A percentile compares a stretch with the other conserved stretches of the same genome.
These are phyloP conservation scores for Pharmacophagus antenor DNA, from an alignment of 2,888 invertebrate species.

Conservation along the genomic window DNA sequence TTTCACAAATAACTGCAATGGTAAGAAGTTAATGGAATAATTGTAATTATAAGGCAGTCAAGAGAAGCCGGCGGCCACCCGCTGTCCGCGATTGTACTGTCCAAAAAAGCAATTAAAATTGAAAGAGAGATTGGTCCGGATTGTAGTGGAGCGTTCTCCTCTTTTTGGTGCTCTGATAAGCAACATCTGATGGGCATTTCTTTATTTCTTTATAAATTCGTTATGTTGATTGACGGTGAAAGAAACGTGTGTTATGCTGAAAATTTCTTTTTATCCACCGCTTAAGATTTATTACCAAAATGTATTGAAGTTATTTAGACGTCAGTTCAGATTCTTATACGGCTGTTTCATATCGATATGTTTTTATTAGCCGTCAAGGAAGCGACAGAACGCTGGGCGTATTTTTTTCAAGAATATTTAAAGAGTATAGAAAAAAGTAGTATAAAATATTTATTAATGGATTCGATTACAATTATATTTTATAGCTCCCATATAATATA, in stretches of 20 bases:
- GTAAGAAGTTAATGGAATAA: slow-evolving; percentile 77
- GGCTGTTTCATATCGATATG: neutral
- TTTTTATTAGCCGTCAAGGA: slow-evolving; percentile 15
- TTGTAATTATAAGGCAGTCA: slow-evolving; percentile 71
- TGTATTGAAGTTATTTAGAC: slow-evolving; percentile 13
- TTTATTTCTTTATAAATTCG: slow-evolving; percentile 44
- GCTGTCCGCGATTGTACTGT: slow-evolving; percentile 72
- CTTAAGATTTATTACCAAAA: slow-evolving; percentile 45
- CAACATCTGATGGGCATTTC: slow-evolving; percentile 47
- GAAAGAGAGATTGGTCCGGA: slow-evolving; percentile 49
- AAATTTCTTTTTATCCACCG: slow-evolving; percentile 51
- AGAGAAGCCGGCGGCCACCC: slow-evolving; percentile 75
- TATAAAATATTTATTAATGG: too few relatives aligned
- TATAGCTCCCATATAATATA: too few relatives aligned
- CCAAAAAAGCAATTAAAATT: slow-evolving; percentile 76
- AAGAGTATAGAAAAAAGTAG: too few relatives aligned
- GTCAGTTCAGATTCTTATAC: slow-evolving; percentile 13
- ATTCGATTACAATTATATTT: too few relatives aligned
- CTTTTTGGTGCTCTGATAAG: slow-evolving; percentile 38
- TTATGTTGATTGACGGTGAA: slow-evolving; percentile 54
- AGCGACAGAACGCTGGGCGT: neutral
- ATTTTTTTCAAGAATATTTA: neutral
- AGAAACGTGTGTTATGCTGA: slow-evolving; percentile 43
- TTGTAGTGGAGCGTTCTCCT: slow-evolving; percentile 53
- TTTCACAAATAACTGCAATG: slow-evolving; percentile 69